Percentiles rank a stretch among this genome's conserved stretches.
Evolutionary conservation across 1,140 invertebrate species (phyloP).

Genomic region (Calephelis nemesis): DNA sequence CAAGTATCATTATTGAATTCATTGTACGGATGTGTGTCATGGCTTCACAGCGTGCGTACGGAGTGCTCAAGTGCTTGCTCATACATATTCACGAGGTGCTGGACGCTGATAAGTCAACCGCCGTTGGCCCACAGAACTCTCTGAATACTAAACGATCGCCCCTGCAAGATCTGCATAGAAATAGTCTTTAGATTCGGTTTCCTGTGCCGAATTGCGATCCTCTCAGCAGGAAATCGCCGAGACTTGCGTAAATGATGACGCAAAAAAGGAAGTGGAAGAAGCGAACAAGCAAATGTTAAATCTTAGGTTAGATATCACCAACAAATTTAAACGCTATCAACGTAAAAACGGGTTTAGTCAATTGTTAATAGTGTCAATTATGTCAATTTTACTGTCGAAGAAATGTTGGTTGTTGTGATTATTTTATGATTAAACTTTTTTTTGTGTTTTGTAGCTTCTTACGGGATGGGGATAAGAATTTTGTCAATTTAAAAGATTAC

Average conservation of each 20-base stretch:
- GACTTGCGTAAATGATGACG: conserved; percentile 15
- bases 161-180: conserved; percentile 68
- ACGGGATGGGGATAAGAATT: too few relatives aligned
- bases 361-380: too few relatives aligned
- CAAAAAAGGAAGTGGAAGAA: background rate
- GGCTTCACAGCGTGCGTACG: conserved; percentile 56
- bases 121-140: conserved; percentile 63
- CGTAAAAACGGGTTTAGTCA: too few relatives aligned
- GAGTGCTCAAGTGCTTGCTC: conserved; percentile 50
- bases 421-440: too few relatives aligned
- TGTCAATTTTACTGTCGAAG: too few relatives aligned
- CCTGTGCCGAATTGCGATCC: conserved; percentile 50
- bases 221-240: conserved; percentile 50
- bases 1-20: conserved; percentile 47
- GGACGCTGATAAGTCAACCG: conserved; percentile 56
- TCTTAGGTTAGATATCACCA: too few relatives aligned
- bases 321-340: too few relatives aligned
- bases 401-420: too few relatives aligned
- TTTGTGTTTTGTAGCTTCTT: too few relatives aligned
- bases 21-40: conserved; percentile 66
- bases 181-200: conserved; percentile 65
- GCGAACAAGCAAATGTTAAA: too few relatives aligned
- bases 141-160: conserved; percentile 66
- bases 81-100: conserved; percentile 68
- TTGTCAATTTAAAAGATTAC: too few relatives aligned